These are phyloP conservation scores for Rhineura floridana DNA, from an alignment of 2,113 vertebrate genomes.

Conservation along the genomic window DNA sequence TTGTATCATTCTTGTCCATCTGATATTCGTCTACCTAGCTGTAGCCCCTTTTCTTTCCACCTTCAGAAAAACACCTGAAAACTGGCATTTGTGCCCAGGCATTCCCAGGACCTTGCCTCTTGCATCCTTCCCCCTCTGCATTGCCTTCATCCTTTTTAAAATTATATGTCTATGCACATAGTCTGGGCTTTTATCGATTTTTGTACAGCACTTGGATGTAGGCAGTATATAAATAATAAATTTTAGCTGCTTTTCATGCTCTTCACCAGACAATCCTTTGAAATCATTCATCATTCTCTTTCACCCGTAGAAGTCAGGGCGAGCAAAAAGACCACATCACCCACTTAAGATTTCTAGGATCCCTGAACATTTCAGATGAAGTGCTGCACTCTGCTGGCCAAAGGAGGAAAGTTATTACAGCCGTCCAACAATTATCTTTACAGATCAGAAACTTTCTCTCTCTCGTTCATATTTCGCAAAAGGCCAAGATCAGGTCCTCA, in stretches of 20 bases:
- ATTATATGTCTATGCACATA: neutral
- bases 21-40: neutral
- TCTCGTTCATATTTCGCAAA: too few relatives aligned
- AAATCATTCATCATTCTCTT: neutral
- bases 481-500: too few relatives aligned
- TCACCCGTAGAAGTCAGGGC: neutral
- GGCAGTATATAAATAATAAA: neutral
- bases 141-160: too few relatives aligned
- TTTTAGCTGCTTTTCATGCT: too few relatives aligned
- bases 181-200: neutral
- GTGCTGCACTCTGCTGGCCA: neutral
- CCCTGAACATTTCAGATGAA: neutral
- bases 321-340: neutral
- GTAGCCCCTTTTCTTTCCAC: neutral
- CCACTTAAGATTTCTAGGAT: too few relatives aligned
- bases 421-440: neutral
- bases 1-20: neutral
- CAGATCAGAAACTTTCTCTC: neutral
- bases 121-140: neutral
- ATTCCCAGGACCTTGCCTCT: neutral
- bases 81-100: neutral
- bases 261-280: neutral
- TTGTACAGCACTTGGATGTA: neutral
- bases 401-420: neutral
- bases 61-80: neutral